A percentile compares a stretch with the other conserved stretches of the same genome.
Conservation (phyloP, 2,888 invertebrate species). For the Cerceris rybyensis region DNA sequence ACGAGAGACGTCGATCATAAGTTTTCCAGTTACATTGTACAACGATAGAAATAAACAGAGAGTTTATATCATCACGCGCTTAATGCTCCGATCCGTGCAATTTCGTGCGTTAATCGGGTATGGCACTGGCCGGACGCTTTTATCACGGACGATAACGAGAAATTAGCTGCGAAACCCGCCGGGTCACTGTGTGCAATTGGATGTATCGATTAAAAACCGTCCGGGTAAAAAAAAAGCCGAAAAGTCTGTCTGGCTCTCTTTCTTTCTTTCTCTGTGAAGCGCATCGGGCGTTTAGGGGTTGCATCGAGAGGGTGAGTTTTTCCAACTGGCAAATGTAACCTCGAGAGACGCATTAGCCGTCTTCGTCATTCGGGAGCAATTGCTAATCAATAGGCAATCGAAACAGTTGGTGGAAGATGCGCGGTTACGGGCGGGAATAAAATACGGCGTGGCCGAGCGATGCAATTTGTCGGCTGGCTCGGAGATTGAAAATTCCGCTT, state of each 20-base stretch:
- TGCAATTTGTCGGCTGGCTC: background rate
- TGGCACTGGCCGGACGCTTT: slow-evolving; percentile 28
- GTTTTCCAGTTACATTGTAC: slow-evolving; percentile 40
- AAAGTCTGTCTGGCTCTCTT: background rate
- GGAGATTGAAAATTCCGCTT: slow-evolving; percentile 25
- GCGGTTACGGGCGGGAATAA: slow-evolving; percentile 23
- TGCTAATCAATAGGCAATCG: slow-evolving; percentile 56
- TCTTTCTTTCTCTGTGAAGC: too few relatives aligned
- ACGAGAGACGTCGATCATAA: slow-evolving; percentile 46
- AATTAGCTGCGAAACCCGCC: slow-evolving; percentile 54
- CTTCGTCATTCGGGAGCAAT: slow-evolving; percentile 43
- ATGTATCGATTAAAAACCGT: slow-evolving; percentile 55
- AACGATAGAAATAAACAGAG: slow-evolving; percentile 39
- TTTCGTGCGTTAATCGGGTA: slow-evolving; percentile 49
- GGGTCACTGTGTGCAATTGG: slow-evolving; percentile 47
- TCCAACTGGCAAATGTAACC: slow-evolving; percentile 5
- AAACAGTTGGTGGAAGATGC: slow-evolving; percentile 44
- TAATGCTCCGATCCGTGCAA: slow-evolving; percentile 52
- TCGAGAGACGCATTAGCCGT: slow-evolving; percentile 42
- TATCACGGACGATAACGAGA: slow-evolving; percentile 55
- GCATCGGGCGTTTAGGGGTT: too few relatives aligned
- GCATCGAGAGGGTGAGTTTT: background rate
- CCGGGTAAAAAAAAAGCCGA: slow-evolving; percentile 28
- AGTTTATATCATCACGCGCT: slow-evolving; percentile 43
- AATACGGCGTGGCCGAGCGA: slow-evolving; percentile 19